These are phyloP conservation scores for Cricetomys ansorgei DNA, from an alignment of 2,113 vertebrate species.

Conservation along the genomic window DNA sequence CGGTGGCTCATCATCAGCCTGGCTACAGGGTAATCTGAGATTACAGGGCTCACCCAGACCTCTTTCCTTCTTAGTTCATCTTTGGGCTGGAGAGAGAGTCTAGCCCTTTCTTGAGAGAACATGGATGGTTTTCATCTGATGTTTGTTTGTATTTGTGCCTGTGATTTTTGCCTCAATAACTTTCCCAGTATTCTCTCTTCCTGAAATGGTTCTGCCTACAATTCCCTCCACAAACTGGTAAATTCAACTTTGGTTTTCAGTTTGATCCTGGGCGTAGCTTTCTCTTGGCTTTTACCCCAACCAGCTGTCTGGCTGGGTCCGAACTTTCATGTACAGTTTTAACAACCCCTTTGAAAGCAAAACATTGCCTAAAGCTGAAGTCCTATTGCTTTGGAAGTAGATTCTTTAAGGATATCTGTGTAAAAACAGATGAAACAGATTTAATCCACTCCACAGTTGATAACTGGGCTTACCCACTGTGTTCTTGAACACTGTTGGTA, in stretches of 20 bases:
- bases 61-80: neutral
- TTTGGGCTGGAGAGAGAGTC: neutral
- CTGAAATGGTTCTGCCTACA: neutral
- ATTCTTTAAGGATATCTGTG: neutral
- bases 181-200: neutral
- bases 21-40: neutral
- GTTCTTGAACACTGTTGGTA: neutral
- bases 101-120: neutral
- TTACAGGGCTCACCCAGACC: neutral
- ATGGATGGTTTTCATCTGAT: neutral
- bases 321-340: constrained; percentile 38
- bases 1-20: neutral
- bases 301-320: constrained; percentile 53
- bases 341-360: neutral
- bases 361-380: neutral
- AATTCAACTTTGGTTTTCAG: constrained; percentile 26
- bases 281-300: constrained; percentile 34
- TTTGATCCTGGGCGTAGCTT: neutral
- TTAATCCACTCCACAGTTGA: neutral
- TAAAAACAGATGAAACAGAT: neutral
- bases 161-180: constrained; percentile 9
- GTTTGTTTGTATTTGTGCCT: neutral
- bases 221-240: neutral
- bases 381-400: neutral
- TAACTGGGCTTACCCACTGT: neutral